phyloP scores from a whole-genome alignment of 92 coral and sea anemone species.

The Micromussa lordhowensis region DNA sequence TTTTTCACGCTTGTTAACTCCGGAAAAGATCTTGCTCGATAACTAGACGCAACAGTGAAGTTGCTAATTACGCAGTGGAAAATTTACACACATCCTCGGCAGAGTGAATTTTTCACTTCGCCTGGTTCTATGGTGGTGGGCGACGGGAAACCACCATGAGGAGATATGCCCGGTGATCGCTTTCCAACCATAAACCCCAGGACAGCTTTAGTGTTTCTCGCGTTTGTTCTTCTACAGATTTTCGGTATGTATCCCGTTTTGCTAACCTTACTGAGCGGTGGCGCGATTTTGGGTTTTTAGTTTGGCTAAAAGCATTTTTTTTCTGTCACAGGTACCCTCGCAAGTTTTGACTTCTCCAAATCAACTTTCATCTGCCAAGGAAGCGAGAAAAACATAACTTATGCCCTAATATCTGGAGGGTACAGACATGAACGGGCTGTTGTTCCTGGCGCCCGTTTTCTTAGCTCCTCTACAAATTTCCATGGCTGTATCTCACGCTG shows the following conservation, averaged over 20 bases:
- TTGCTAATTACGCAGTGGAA: neutral
- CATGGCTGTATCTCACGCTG: constrained; percentile 75
- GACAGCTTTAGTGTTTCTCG: constrained; percentile 29
- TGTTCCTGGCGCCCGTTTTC: neutral
- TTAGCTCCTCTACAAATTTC: constrained; percentile 22
- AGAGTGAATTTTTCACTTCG: constrained; percentile 32
- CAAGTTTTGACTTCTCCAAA: constrained; percentile 38
- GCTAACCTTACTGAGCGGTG: too few relatives aligned
- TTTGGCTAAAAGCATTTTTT: neutral
- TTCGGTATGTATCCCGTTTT: constrained; percentile 41
- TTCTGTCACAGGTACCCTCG: constrained; percentile 21
- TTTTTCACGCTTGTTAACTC: constrained; percentile 42
- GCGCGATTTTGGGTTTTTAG: neutral
- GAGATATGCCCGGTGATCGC: constrained; percentile 72
- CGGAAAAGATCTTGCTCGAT: constrained; percentile 17
- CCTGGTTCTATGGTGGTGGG: constrained; percentile 37
- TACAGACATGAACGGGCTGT: neutral
- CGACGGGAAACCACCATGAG: constrained; percentile 63
- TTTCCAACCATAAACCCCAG: constrained; percentile 36
- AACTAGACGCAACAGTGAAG: constrained; percentile 66
- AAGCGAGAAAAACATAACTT: constrained; percentile 16
- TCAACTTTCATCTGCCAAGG: constrained; percentile 16
- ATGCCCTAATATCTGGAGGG: neutral
- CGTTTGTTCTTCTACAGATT: constrained; percentile 39
- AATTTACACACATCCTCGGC: neutral